A percentile compares a stretch with the other conserved stretches of the same genome.
Evolutionary conservation across 2,113 vertebrate species (phyloP).

Genomic region (Chunga burmeisteri): DNA sequence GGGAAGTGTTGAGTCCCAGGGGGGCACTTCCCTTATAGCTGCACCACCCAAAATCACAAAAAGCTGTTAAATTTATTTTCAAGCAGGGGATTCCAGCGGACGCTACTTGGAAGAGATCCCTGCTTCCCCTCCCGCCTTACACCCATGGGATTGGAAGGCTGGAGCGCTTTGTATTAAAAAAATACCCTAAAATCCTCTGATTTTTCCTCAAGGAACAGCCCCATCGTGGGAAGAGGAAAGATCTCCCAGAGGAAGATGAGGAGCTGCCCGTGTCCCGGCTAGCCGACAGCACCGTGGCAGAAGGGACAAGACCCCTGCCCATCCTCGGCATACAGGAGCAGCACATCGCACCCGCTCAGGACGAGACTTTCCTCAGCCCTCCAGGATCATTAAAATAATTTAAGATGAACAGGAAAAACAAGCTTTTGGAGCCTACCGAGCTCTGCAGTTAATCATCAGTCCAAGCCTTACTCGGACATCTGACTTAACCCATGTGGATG

Average conservation of each 20-base stretch:
- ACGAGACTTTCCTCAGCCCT: not conserved
- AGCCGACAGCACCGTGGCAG: not conserved
- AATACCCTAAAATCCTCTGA: not conserved
- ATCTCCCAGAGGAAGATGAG: not conserved
- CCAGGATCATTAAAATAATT: not conserved
- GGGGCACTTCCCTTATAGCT: not conserved
- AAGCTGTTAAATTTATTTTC: not conserved
- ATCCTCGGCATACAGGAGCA: not conserved
- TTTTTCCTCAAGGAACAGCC: not conserved
- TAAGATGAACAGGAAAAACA: not conserved
- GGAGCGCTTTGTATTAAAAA: not conserved
- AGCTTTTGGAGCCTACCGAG: not conserved
- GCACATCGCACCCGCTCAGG: not conserved
- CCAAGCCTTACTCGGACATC: not conserved
- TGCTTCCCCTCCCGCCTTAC: not conserved
- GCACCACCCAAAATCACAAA: not conserved
- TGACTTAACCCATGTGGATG: not conserved
- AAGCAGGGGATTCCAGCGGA: not conserved
- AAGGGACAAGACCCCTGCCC: not conserved
- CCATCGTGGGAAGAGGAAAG: fast-evolving
- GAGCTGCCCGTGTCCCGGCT: not conserved
- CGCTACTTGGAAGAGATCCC: not conserved
- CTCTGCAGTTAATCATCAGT: not conserved
- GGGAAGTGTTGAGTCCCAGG: not conserved
- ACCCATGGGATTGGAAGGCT: not conserved